Percentiles rank a stretch among this genome's conserved stretches.
These are phyloP conservation scores for Atta texana DNA, from an alignment of 1,140 invertebrate species.

Conservation along the genomic window DNA sequence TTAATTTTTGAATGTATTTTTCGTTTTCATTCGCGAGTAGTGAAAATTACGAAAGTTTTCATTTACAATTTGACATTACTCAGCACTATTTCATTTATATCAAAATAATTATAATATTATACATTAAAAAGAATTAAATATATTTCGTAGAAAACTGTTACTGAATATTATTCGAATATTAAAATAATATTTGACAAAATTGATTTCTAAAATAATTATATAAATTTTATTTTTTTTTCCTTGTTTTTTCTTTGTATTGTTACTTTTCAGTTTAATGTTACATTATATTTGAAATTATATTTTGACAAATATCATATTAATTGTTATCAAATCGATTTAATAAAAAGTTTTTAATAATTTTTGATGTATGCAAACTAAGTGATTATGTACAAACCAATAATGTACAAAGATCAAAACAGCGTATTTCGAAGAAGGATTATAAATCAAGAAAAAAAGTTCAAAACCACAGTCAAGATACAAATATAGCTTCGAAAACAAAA, in stretches of 20 bases:
- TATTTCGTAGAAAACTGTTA: not conserved
- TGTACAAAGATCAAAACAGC: not conserved
- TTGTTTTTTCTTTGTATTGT: not conserved
- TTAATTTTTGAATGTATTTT: not conserved
- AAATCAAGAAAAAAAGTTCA: not conserved
- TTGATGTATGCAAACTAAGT: slow-evolving; percentile 7
- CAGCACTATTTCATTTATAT: not conserved
- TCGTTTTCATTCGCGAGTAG: not conserved
- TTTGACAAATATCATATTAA: not conserved
- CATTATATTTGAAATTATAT: not conserved
- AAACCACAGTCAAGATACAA: not conserved
- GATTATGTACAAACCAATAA: not conserved
- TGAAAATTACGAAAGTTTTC: not conserved
- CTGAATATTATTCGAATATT: no score
- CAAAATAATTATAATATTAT: not conserved
- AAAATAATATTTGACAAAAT: no score
- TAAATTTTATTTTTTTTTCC: not conserved
- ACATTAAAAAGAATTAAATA: not conserved
- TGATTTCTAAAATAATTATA: not conserved
- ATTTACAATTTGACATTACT: not conserved
- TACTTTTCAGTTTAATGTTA: not conserved
- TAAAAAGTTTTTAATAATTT: slow-evolving; percentile 29
- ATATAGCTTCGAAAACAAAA: slow-evolving; percentile 29
- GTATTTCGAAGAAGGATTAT: not conserved
- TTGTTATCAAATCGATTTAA: slow-evolving; percentile 4